A percentile compares a stretch with the other conserved stretches of the same genome.
Conservation (phyloP, 2,113 vertebrate genomes). For the Brachyhypopomus gauderio region DNA sequence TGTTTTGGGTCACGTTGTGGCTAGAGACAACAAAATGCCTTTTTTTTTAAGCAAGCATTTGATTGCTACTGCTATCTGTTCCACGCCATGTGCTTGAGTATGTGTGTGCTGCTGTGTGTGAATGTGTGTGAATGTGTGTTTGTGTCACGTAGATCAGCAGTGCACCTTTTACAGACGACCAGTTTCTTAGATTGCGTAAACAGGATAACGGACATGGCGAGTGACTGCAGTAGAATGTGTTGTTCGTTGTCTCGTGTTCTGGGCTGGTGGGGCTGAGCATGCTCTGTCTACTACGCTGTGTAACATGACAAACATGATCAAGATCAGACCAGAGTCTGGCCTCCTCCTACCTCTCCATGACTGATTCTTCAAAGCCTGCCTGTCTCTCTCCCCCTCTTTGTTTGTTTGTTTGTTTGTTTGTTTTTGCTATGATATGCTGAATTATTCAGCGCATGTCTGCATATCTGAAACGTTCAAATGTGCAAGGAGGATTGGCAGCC, state of each 20-base stretch:
- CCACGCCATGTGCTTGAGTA: slow-evolving; percentile 29
- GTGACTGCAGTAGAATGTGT: slow-evolving; percentile 30
- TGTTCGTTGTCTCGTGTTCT: neutral
- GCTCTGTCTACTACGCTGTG: neutral
- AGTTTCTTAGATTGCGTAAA: slow-evolving; percentile 31
- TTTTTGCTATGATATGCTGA: slow-evolving; percentile 36
- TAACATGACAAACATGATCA: slow-evolving; percentile 43
- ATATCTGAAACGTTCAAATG: neutral
- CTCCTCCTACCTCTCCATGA: neutral
- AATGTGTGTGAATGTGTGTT: slow-evolving; percentile 29
- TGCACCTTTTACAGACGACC: slow-evolving; percentile 11
- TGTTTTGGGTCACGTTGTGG: neutral
- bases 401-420: slow-evolving; percentile 15
- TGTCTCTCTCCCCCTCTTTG: neutral
- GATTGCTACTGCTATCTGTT: slow-evolving; percentile 14
- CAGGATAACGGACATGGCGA: slow-evolving; percentile 37
- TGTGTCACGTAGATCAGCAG: neutral
- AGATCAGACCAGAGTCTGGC: slow-evolving; percentile 1
- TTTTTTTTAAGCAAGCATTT: neutral
- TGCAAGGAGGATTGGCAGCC: too few relatives aligned
- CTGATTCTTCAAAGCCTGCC: slow-evolving; percentile 2
- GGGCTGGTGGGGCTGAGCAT: slow-evolving; percentile 1
- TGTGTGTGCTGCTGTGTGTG: slow-evolving; percentile 3
- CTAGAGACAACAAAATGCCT: too few relatives aligned
- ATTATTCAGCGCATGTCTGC: slow-evolving; percentile 30